Base-by-base conservation (phyloP, 2,113 vertebrate genomes). In the Chloroceryle aenea region DNA sequence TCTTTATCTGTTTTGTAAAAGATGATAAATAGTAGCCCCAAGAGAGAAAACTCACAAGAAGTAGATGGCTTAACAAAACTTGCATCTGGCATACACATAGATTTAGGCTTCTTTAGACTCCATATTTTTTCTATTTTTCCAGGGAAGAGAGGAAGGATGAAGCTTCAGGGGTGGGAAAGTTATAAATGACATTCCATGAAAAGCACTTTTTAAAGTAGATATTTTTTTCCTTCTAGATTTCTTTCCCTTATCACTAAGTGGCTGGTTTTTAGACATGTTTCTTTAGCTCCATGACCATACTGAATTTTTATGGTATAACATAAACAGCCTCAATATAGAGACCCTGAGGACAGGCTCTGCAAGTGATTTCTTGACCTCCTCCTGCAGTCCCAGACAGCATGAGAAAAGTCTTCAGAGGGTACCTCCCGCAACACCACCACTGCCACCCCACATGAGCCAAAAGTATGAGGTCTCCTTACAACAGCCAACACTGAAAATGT, bases 381-480 rank as follows among this genome's bases (percentile, higher is more conserved):
- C 7, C 71, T 38, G 48, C 59, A 92, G 48, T 25, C 36, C 34
- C 48, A 71, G 43, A 38, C 0, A 0, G 21, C 16, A 34, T 12
- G 22, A 76, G 26, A 92, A 63, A 74, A 61, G 66, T 67, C 47
- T 87, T 91, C 52, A 0, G 0, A 87, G 43, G 43, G 86, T 3
- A 0, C 5, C 8, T 86, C 34, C 90, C 0, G 0, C 0, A 0
- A 52, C 80, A 78, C 59, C 68, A 58, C 67, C 10, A 0, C n/a
- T 50, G 36, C 27, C 82, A 88, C 27, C 67, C 62, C 45, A 73
- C 8, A 2, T 0, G 0, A 38, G 58, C 55, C 53, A 42, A 77
- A 52, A 59, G 36, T 27, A 58, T 2, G 1, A 55, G 53, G 63
- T 73, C 48, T 38, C 50, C 56, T 73, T 55, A 17, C 3, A 6